Evolutionary conservation across 2,797 vertebrate species (phyloP).

Genomic region (Sebastes steindachneri): DNA sequence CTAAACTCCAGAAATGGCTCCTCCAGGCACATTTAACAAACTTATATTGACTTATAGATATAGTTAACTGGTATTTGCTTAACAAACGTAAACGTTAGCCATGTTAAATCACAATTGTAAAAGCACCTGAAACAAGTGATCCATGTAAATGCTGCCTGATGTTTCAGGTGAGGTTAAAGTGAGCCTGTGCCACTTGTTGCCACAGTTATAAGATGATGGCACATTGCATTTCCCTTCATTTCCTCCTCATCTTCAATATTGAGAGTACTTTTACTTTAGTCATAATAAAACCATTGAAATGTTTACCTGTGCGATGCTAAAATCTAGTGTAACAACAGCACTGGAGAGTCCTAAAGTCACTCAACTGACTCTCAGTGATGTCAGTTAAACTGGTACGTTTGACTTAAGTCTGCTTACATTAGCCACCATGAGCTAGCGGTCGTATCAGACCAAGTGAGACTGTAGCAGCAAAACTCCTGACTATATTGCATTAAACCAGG

Average conservation of each 20-base stretch:
- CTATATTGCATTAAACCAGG: accelerated
- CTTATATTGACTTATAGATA: no score
- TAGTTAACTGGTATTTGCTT: background rate
- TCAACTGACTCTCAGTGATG: background rate
- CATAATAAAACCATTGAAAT: background rate
- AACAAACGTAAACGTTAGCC: background rate
- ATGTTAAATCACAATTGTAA: background rate
- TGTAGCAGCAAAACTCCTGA: background rate
- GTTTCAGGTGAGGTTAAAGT: background rate
- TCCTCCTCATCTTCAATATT: no score
- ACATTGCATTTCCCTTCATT: background rate
- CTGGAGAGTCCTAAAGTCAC: background rate
- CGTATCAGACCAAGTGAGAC: background rate
- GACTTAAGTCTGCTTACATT: background rate
- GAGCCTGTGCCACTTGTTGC: background rate
- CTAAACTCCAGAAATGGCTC: no score
- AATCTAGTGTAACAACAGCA: background rate
- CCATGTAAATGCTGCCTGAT: background rate
- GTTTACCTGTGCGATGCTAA: background rate
- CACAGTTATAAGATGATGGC: background rate
- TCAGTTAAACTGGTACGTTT: background rate
- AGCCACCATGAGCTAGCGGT: background rate
- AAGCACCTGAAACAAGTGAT: background rate
- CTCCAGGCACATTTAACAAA: background rate
- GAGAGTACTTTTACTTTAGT: background rate